phyloP scores from a whole-genome alignment of 2,113 vertebrate species.

The Pelvicachromis taeniatus region DNA sequence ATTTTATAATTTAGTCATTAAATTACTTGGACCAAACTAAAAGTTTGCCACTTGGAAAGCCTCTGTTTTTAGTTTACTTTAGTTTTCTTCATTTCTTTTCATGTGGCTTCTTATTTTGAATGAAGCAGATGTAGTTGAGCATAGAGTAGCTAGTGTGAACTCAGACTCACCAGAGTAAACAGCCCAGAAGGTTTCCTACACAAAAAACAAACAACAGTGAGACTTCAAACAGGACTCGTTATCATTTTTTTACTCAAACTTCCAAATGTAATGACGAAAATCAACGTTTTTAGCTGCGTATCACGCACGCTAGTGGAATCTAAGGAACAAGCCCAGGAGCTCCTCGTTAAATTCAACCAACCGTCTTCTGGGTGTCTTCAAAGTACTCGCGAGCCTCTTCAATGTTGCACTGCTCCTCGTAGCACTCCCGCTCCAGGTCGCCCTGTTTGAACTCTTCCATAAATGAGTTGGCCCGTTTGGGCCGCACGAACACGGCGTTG shows the following conservation, averaged over 20 bases:
- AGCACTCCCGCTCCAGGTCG: constrained; percentile 86
- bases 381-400: constrained; percentile 90
- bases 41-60: background rate
- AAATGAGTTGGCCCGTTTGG: constrained; percentile 74
- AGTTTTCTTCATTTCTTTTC: background rate
- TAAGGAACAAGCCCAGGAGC: background rate
- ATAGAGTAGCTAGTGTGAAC: background rate
- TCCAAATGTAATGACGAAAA: background rate
- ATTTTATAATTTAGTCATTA: background rate
- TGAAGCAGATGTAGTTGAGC: background rate
- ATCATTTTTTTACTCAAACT: background rate
- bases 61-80: background rate
- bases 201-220: background rate
- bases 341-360: background rate
- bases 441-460: constrained; percentile 85
- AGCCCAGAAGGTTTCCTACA: constrained; percentile 64
- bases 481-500: constrained; percentile 68
- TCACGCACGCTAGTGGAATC: background rate
- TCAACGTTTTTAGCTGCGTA: background rate
- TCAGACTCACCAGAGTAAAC: constrained; percentile 56
- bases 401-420: constrained; percentile 79
- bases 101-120: background rate
- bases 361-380: constrained; percentile 70
- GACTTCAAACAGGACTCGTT: background rate
- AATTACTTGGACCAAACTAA: background rate